Percentiles rank a stretch among this genome's conserved stretches.
These are phyloP conservation scores for Machaerirhynchus nigripectus DNA, from an alignment of 2,113 vertebrate genomes.

Conservation along the genomic window DNA sequence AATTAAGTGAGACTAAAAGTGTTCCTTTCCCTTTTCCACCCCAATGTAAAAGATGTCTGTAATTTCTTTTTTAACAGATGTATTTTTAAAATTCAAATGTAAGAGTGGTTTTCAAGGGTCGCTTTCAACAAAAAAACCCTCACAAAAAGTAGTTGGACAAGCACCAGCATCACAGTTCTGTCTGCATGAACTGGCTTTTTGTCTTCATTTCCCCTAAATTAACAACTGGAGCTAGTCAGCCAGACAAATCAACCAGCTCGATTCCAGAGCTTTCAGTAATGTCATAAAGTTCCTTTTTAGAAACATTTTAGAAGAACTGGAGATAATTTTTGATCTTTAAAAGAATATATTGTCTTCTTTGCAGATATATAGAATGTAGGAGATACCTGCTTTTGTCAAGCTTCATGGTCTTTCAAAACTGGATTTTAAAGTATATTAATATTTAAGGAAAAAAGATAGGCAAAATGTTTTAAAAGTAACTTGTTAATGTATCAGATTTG, in stretches of 20 bases:
- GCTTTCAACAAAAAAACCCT: neutral
- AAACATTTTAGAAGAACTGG: slow-evolving; percentile 10
- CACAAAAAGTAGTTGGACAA: slow-evolving; percentile 18
- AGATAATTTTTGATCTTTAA: neutral
- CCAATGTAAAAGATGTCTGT: neutral
- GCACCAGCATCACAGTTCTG: slow-evolving; percentile 33
- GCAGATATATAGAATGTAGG: neutral
- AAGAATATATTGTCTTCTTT: neutral
- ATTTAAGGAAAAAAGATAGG: neutral
- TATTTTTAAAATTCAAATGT: slow-evolving; percentile 57
- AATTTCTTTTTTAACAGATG: slow-evolving; percentile 21
- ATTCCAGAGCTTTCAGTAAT: slow-evolving; percentile 27
- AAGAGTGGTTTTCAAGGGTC: slow-evolving; percentile 16
- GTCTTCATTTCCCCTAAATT: slow-evolving; percentile 42
- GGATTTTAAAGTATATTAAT: neutral
- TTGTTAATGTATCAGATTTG: neutral
- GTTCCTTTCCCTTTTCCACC: slow-evolving; percentile 17
- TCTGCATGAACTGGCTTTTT: slow-evolving; percentile 52
- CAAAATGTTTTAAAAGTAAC: neutral
- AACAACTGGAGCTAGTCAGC: slow-evolving; percentile 40
- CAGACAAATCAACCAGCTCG: slow-evolving; percentile 12
- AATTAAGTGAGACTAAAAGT: neutral
- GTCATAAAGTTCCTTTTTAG: slow-evolving; percentile 25
- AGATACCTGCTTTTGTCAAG: neutral
- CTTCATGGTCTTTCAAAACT: neutral